These are phyloP conservation scores for Catharus ustulatus DNA, from an alignment of 2,797 vertebrate genomes.

Conservation along the genomic window DNA sequence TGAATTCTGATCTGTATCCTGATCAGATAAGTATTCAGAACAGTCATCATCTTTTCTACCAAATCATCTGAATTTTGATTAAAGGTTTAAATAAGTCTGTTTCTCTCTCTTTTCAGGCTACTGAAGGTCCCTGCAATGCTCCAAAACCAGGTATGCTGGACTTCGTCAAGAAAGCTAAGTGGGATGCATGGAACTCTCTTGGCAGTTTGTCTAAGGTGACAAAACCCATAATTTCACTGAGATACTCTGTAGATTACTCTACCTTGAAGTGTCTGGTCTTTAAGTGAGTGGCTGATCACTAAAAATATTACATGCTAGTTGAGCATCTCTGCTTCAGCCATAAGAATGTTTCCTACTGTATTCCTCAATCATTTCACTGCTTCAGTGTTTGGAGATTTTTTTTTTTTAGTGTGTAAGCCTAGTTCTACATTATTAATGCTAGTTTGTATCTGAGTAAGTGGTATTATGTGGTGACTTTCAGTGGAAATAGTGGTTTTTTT, in stretches of 20 bases:
- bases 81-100: background rate
- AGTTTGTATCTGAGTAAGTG: background rate
- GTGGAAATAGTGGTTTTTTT: background rate
- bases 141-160: slow-evolving; percentile 91
- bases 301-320: background rate
- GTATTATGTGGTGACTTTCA: background rate
- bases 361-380: background rate
- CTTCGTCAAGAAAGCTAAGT: slow-evolving; percentile 93
- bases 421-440: background rate
- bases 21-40: background rate
- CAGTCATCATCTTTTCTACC: background rate
- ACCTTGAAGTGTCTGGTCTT: background rate
- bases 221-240: background rate
- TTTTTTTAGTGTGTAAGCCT: background rate
- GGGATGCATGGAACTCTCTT: slow-evolving; percentile 92
- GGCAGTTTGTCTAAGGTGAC: slow-evolving; percentile 84
- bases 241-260: background rate
- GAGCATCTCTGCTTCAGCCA: background rate
- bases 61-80: background rate
- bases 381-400: background rate
- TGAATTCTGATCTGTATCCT: background rate
- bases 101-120: slow-evolving; percentile 78
- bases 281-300: background rate
- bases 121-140: slow-evolving; percentile 86
- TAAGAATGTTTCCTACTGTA: background rate